These are phyloP conservation scores for Phocides pigmalion DNA, from an alignment of 1,140 invertebrate genomes.

Conservation along the genomic window DNA sequence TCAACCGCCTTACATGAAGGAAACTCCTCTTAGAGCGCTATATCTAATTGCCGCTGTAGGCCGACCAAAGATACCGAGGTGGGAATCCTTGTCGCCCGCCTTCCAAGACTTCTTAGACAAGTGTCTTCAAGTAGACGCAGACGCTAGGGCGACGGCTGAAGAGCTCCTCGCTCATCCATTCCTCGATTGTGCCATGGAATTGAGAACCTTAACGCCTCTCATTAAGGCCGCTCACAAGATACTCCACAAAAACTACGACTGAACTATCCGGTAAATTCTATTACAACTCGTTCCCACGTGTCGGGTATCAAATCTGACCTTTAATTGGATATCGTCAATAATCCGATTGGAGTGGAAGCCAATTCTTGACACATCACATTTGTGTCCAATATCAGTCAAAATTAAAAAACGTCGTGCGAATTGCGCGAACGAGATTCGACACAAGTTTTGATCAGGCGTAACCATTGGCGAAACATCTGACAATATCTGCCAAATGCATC, in stretches of 20 bases:
- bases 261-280: slow-evolving; percentile 48
- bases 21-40: slow-evolving; percentile 96
- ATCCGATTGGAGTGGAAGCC: no score
- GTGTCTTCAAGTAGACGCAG: slow-evolving; percentile 97
- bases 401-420: no score
- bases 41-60: slow-evolving; percentile 98
- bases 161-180: slow-evolving; percentile 96
- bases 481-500: no score
- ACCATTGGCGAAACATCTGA: no score
- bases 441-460: no score
- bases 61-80: slow-evolving; percentile 94
- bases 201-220: slow-evolving; percentile 93
- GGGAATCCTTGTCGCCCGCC: slow-evolving; percentile 90
- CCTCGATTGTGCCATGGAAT: slow-evolving; percentile 92
- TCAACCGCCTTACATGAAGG: slow-evolving; percentile 97
- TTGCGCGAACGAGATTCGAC: no score
- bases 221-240: slow-evolving; percentile 95
- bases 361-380: no score
- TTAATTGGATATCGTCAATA: no score
- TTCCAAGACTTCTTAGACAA: slow-evolving; percentile 94
- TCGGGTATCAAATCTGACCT: background rate
- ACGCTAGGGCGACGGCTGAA: slow-evolving; percentile 92
- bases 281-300: background rate
- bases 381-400: no score
- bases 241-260: slow-evolving; percentile 86